Base-by-base conservation (phyloP, 2,113 vertebrate species). In the Paracanthobrama guichenoti region DNA sequence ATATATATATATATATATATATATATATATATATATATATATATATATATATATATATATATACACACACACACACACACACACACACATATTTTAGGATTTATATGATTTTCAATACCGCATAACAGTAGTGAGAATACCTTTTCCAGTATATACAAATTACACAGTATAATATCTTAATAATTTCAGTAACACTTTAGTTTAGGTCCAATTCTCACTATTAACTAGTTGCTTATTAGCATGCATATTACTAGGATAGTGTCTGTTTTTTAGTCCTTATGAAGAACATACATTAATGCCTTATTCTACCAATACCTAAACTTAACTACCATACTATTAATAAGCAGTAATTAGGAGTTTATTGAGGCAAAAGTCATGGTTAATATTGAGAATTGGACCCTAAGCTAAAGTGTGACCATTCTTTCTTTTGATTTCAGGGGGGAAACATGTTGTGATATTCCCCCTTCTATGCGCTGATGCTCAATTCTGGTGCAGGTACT, bases 401-500 rank as follows among this genome's bases (percentile, higher is more conserved):
- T 39, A 39, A 39, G 1, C 6, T 39, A 39, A 39, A 39, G 39
- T 39, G 39, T 39, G 39, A 39, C 39, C 39, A 39, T 20, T 60
- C 6, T 18, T 31, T 31, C 6, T 66, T 42, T 44, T 7, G 13
- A 24, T 46, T 44, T 44, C 44, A n/a, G 20, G 11, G 18, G 18
- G n/a, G 67, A 71, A 71, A 44, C 39, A 7, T 6, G 35, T 22
- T 6, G 24, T 22, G 5, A 28, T 7, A 39, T 35, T 14, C 20
- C 1, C 28, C 10, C 2, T 71, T 9, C 35, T 18, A 4, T 22
- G 26, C 16, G 3, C 46, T 5, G 24, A 4, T 2, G 10, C 74
- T 57, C 50, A 4, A 13, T 55, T 57, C 28, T 5, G 24, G 13
- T 55, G 55, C 69, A 83, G 75, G 73, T 78, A 62, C 60, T 83